These are phyloP conservation scores for Popillia japonica DNA, from an alignment of 1,140 invertebrate species.

Conservation along the genomic window DNA sequence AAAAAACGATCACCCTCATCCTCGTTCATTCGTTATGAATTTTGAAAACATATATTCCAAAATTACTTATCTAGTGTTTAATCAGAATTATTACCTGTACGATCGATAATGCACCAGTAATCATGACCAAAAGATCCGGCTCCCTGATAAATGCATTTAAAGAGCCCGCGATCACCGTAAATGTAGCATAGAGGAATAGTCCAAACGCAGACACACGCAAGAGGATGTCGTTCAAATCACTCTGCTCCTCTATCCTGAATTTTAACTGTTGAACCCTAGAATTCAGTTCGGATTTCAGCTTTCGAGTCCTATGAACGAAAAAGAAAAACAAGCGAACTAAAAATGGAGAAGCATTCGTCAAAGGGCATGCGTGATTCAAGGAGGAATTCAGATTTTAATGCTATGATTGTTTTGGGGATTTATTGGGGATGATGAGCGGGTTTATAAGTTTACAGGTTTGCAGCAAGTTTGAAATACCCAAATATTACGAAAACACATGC, in stretches of 20 bases:
- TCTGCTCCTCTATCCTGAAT: constrained; percentile 88
- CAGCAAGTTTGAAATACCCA: too few species aligned
- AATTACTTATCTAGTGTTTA: background rate
- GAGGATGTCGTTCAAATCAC: constrained; percentile 88
- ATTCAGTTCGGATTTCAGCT: constrained; percentile 52
- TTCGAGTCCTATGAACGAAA: constrained; percentile 47
- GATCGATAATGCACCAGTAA: constrained; percentile 86
- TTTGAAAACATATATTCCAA: too few species aligned
- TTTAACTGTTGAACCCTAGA: constrained; percentile 84
- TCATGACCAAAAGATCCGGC: constrained; percentile 88
- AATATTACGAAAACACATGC: background rate
- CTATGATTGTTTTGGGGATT: too few species aligned
- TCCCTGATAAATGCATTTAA: constrained; percentile 83
- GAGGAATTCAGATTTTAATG: too few species aligned
- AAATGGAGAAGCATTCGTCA: constrained; percentile 48
- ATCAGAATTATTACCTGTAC: constrained; percentile 69
- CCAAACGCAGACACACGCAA: constrained; percentile 91
- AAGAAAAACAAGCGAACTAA: constrained; percentile 42
- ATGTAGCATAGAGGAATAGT: constrained; percentile 90
- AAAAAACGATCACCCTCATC: too few species aligned
- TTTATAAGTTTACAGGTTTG: too few species aligned
- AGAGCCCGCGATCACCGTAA: constrained; percentile 91
- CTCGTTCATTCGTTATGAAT: too few species aligned
- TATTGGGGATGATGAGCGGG: too few species aligned
- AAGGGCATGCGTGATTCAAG: background rate